These are phyloP conservation scores for Drosophila nr. perissopoda DNA, from an alignment of 2,888 invertebrate genomes.

Conservation along the genomic window DNA sequence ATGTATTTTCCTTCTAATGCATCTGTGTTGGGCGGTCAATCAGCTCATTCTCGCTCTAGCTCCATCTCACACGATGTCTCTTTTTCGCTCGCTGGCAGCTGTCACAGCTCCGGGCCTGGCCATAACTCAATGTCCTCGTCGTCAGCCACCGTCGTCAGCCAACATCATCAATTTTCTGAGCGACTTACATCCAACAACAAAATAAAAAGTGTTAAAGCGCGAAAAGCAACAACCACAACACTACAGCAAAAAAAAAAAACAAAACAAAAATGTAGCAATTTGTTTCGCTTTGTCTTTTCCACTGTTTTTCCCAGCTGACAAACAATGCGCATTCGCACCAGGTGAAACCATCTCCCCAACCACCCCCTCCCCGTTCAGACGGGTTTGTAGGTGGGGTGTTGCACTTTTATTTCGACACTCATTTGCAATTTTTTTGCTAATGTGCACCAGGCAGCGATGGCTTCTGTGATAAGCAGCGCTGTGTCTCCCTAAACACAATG, in stretches of 20 bases:
- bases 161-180: conserved; percentile 73
- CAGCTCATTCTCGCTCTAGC: conserved; percentile 6
- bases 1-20: conserved; percentile 68
- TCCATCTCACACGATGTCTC: neutral
- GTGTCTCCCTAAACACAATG: conserved; percentile 59
- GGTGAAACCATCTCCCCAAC: conserved; percentile 30
- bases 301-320: conserved; percentile 53
- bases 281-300: conserved; percentile 78
- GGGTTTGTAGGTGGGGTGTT: conserved; percentile 25
- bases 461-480: conserved; percentile 61
- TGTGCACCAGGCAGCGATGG: conserved; percentile 60
- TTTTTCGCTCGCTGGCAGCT: conserved; percentile 52
- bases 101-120: conserved; percentile 58
- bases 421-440: conserved; percentile 79
- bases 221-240: conserved; percentile 57
- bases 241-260: conserved; percentile 33
- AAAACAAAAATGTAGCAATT: conserved; percentile 64
- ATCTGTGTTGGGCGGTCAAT: conserved; percentile 53
- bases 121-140: conserved; percentile 68
- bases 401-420: conserved; percentile 73
- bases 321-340: conserved; percentile 71
- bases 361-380: neutral
- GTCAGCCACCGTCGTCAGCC: conserved; percentile 33
- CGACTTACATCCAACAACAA: conserved; percentile 14
- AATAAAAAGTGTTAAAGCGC: conserved; percentile 79